A percentile compares a stretch with the other conserved stretches of the same genome.
Evolutionary conservation across 2,113 vertebrate genomes (phyloP).

Genomic region (Laticauda laticaudata): DNA sequence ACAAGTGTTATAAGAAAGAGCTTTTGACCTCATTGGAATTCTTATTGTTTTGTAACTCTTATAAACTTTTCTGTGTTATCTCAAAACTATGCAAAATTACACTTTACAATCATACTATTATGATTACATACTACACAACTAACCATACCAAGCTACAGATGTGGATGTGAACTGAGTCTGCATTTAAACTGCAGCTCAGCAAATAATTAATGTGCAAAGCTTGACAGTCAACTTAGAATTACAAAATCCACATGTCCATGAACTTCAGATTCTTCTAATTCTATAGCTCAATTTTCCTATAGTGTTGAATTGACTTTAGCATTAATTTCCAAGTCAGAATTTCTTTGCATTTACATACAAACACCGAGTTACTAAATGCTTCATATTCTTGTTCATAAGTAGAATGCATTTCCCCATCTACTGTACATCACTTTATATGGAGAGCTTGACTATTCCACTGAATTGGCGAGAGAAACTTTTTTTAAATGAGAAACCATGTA

Average conservation of each 20-base stretch:
- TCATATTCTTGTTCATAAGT: not conserved
- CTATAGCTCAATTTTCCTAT: not conserved
- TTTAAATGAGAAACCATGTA: not conserved
- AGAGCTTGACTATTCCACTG: not conserved
- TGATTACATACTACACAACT: not conserved
- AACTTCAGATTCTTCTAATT: not conserved
- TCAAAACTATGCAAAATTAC: slow-evolving; percentile 28
- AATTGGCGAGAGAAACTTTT: not conserved
- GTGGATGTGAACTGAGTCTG: not conserved
- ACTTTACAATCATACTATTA: not conserved
- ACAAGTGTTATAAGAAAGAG: slow-evolving; percentile 21
- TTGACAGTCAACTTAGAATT: not conserved
- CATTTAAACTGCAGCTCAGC: not conserved
- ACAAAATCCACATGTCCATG: not conserved
- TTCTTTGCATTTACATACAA: not conserved
- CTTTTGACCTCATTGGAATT: not conserved
- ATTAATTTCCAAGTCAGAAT: not conserved
- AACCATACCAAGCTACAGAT: not conserved
- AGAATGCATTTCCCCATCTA: not conserved
- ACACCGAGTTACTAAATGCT: not conserved
- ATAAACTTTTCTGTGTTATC: slow-evolving; percentile 10
- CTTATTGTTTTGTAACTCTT: slow-evolving; percentile 13
- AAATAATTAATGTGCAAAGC: not conserved
- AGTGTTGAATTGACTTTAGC: not conserved
- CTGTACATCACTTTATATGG: not conserved